A percentile compares a stretch with the other conserved stretches of the same genome.
phyloP scores from a whole-genome alignment of 2,888 invertebrate species.

The Dynastes maya region DNA sequence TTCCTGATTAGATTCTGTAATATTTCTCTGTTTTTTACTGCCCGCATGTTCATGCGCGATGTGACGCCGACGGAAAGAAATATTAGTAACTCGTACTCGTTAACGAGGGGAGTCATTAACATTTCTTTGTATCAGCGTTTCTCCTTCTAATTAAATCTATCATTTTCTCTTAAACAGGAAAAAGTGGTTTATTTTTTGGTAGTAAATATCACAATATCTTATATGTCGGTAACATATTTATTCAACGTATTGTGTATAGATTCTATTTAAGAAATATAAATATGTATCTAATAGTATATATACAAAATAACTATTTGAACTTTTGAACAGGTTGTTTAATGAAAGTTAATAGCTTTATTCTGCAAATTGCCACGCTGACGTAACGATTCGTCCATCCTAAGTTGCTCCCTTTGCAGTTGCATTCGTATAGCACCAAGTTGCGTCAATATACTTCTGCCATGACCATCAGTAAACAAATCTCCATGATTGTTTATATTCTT shows the following conservation, averaged over 20 bases:
- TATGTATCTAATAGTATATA: conserved; percentile 55
- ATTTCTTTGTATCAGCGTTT: too few relatives aligned
- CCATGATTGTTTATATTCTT: conserved; percentile 74
- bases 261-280: conserved; percentile 52
- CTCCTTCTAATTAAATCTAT: not conserved
- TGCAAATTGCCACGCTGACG: conserved; percentile 66
- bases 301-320: conserved; percentile 56
- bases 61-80: too few relatives aligned
- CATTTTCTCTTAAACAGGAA: not conserved
- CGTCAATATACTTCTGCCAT: conserved; percentile 75
- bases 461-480: conserved; percentile 68
- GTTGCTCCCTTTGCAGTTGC: conserved; percentile 79
- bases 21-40: too few relatives aligned
- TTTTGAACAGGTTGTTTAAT: conserved; percentile 59
- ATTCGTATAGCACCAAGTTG: conserved; percentile 80
- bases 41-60: too few relatives aligned
- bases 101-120: too few relatives aligned
- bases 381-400: conserved; percentile 73
- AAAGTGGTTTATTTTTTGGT: conserved; percentile 5
- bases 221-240: conserved; percentile 47
- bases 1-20: too few relatives aligned
- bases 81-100: too few relatives aligned
- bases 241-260: conserved; percentile 51
- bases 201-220: conserved; percentile 33
- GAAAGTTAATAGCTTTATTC: conserved; percentile 69